Conservation (phyloP, 2,888 invertebrate species). For the Polietes domitor region DNA sequence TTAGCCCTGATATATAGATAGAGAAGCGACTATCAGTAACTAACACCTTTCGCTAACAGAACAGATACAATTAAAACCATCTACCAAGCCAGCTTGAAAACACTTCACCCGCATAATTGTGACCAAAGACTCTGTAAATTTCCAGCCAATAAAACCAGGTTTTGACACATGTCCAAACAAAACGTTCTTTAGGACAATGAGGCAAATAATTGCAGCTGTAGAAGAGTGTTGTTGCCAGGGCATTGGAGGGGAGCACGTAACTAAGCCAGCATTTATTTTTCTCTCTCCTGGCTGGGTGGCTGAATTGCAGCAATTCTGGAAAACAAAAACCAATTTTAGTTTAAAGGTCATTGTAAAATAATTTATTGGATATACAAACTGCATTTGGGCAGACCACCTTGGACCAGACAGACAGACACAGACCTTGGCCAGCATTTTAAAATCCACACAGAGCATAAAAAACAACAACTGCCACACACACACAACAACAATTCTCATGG, state of each 20-base stretch:
- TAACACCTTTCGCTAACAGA: neutral
- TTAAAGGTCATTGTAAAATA: slow-evolving; percentile 49
- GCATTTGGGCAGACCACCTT: slow-evolving; percentile 13
- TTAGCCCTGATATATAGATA: slow-evolving; percentile 2
- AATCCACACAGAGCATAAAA: neutral
- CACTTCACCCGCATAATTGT: slow-evolving; percentile 57
- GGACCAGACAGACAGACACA: too few species aligned
- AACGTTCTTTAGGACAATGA: slow-evolving; percentile 14
- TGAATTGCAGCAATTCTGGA: neutral
- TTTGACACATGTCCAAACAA: slow-evolving; percentile 62
- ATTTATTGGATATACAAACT: slow-evolving; percentile 45
- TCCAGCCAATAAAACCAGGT: slow-evolving; percentile 49
- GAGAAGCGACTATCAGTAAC: neutral
- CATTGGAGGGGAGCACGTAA: neutral
- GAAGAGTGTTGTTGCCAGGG: neutral
- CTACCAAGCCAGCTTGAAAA: too few species aligned
- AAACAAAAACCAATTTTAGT: slow-evolving; percentile 20
- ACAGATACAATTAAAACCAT: too few species aligned
- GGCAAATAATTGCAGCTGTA: slow-evolving; percentile 30
- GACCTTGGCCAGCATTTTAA: neutral
- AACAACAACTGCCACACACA: neutral
- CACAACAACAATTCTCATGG: too few species aligned
- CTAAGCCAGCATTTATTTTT: neutral
- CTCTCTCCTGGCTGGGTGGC: neutral
- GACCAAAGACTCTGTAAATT: slow-evolving; percentile 18